Percentiles rank a stretch among this genome's conserved stretches.
Evolutionary conservation across 2,888 invertebrate species (phyloP).

Genomic region (Drosophila birchii): DNA sequence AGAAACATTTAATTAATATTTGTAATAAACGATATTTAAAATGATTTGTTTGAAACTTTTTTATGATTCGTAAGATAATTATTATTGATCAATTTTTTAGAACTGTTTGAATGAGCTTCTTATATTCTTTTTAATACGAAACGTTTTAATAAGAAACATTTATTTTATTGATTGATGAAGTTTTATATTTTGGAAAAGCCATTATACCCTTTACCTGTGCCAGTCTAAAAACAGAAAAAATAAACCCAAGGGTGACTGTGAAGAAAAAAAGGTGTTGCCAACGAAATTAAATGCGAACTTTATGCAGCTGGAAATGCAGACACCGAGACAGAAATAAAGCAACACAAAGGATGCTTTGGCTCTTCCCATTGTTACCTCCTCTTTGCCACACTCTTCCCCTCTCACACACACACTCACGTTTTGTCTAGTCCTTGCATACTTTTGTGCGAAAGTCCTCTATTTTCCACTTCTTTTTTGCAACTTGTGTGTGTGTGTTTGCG

Average conservation of each 20-base stretch:
- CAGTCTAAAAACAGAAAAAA: slow-evolving; percentile 13
- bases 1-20: background rate
- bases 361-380: slow-evolving; percentile 8
- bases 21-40: too few relatives aligned
- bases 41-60: background rate
- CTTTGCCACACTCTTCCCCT: slow-evolving; percentile 2
- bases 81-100: too few relatives aligned
- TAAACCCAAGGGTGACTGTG: slow-evolving; percentile 40
- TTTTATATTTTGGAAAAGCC: background rate
- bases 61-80: too few relatives aligned
- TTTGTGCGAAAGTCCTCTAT: slow-evolving; percentile 38
- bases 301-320: slow-evolving; percentile 74
- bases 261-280: slow-evolving; percentile 55
- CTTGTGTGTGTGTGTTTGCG: slow-evolving; percentile 24
- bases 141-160: too few relatives aligned
- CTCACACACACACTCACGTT: slow-evolving; percentile 23
- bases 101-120: too few relatives aligned
- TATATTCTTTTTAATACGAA: too few relatives aligned
- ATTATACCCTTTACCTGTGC: background rate
- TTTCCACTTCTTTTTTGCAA: background rate
- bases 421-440: slow-evolving; percentile 65
- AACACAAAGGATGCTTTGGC: slow-evolving; percentile 29
- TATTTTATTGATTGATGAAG: background rate
- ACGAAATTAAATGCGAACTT: slow-evolving; percentile 78
- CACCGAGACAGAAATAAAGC: slow-evolving; percentile 36